Conservation (phyloP, 2,888 invertebrate species). For the Scaptomyza caliginosa region DNA sequence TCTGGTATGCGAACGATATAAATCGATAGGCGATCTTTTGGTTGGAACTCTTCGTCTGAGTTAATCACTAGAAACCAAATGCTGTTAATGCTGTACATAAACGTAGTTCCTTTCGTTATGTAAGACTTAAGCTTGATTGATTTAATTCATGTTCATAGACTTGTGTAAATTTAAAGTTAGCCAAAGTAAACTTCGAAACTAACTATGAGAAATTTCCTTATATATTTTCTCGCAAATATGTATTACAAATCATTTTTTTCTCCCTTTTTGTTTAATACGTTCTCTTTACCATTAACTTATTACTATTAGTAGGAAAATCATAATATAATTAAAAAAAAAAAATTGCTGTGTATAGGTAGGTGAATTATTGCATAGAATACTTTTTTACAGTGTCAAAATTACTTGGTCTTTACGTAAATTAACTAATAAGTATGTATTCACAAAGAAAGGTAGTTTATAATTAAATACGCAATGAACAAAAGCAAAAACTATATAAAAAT, state of each 20-base stretch:
- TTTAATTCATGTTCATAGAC: constrained; percentile 3
- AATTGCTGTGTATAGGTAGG: constrained; percentile 53
- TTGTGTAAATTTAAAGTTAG: constrained; percentile 2
- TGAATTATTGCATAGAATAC: constrained; percentile 38
- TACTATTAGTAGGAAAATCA: constrained; percentile 7
- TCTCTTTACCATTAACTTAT: not conserved
- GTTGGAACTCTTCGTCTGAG: constrained; percentile 24
- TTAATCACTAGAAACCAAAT: constrained; percentile 4
- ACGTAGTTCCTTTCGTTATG: constrained; percentile 59
- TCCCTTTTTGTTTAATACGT: not conserved
- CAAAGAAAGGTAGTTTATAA: no score
- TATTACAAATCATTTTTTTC: not conserved
- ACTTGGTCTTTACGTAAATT: constrained; percentile 6
- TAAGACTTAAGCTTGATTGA: constrained; percentile 23
- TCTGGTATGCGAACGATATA: constrained; percentile 81
- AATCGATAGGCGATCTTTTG: constrained; percentile 7
- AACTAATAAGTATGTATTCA: constrained; percentile 23
- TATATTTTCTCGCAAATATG: not conserved
- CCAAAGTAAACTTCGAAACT: constrained; percentile 10
- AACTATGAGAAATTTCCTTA: not conserved
- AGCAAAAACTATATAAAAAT: no score
- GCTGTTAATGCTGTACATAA: constrained; percentile 32
- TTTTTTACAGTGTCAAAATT: constrained; percentile 9
- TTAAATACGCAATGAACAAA: no score
- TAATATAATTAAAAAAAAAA: constrained; percentile 12